Base-by-base conservation (phyloP, 37 sponge, comb jelly and placozoan species). In the Ephydatia muelleri region DNA sequence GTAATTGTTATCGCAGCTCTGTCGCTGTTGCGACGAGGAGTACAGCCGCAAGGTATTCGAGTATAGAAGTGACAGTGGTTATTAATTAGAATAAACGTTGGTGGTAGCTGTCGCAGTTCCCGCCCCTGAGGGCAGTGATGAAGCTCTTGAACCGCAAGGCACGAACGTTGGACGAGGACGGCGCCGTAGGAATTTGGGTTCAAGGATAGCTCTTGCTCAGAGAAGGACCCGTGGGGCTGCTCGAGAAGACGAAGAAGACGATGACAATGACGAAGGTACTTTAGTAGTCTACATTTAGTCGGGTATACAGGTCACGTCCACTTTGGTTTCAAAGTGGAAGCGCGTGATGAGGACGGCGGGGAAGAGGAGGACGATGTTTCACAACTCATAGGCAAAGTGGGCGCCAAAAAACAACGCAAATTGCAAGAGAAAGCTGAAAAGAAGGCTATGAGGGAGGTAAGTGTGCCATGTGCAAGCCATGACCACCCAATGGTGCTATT, bases 371-470 rank as follows among this genome's bases (percentile, higher is more conserved):
- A 49, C 1, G 37, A 38, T 21, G 32, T 19, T 4, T 57, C 57
- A 57, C 57, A 5, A 14, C 57, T 57, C 19, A 1, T 57, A 57
- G 57, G 57, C 19, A 94, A 94, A 39, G 87, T 95, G 28, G 98
- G 98, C 0, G 91, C 98, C 33, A 97, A 97, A 82, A 97, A 97
- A 76, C 43, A 88, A 29, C 77, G 85, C 67, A 93, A 72, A 65
- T 34, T 97, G 5, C 94, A 92, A 82, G 96, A 82, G 13, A 97
- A 97, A 65, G 93, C 90, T 21, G 96, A 97, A 38, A 93, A 76
- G 87, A 95, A 97, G 65, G 98, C 92, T 1, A 79, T 79, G 79
- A 89, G 97, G 82, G 97, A 97, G 87, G 97, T 97, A 30, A 48
- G 82, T 65, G 9, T 5, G 0, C 3, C 27, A 2, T 22, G n/a